Evolutionary conservation across 2,113 vertebrate genomes (phyloP).

Genomic region (Ameiurus melas): DNA sequence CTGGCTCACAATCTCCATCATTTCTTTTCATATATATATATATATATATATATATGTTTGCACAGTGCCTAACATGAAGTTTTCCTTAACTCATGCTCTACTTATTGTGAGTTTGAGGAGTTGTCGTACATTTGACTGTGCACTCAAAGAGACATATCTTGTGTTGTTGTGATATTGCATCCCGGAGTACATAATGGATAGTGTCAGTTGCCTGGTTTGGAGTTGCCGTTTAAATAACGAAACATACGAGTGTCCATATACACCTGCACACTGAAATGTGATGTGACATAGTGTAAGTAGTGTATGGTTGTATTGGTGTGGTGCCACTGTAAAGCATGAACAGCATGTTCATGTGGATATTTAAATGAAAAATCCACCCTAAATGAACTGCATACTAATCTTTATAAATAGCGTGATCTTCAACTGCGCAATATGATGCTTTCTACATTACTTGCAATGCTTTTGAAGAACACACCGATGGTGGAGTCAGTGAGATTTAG

Average conservation of each 20-base stretch:
- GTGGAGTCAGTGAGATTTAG: not conserved
- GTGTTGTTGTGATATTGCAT: not conserved
- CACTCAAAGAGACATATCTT: not conserved
- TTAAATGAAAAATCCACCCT: not conserved
- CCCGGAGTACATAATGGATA: not conserved
- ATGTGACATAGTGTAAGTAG: constrained; percentile 13
- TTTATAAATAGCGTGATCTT: not conserved
- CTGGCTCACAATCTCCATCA: not conserved
- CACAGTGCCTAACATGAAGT: not conserved
- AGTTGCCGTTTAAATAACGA: not conserved
- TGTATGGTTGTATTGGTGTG: not conserved
- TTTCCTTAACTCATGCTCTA: not conserved
- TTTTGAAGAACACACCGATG: not conserved
- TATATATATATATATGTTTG: not conserved
- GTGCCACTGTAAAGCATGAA: not conserved
- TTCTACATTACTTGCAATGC: not conserved
- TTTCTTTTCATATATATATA: not conserved
- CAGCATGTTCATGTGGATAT: not conserved
- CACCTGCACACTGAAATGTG: not conserved
- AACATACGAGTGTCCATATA: not conserved
- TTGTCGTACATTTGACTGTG: not conserved
- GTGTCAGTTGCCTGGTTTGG: not conserved
- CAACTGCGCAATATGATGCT: not conserved
- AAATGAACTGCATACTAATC: not conserved
- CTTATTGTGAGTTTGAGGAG: not conserved